Evolutionary conservation across 2,113 vertebrate genomes (phyloP).

Genomic region (Noctilio leporinus): DNA sequence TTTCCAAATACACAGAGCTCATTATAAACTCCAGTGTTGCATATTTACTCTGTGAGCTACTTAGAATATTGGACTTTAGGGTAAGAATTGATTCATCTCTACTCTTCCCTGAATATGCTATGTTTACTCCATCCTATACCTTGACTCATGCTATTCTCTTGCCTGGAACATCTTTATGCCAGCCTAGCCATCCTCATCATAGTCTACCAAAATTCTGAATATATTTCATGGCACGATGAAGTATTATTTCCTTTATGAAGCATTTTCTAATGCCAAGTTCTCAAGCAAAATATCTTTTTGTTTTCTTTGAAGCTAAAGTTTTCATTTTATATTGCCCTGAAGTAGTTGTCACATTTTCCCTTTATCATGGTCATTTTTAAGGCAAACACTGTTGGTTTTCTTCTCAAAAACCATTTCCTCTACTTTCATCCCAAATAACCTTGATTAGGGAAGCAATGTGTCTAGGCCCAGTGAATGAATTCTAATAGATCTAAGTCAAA

Average conservation of each 20-base stretch:
- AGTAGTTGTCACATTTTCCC: background rate
- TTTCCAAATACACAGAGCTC: slow-evolving; percentile 14
- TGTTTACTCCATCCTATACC: background rate
- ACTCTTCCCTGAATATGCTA: background rate
- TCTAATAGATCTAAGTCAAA: background rate
- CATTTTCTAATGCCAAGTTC: background rate
- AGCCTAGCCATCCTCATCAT: background rate
- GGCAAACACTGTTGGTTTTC: background rate
- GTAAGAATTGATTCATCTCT: background rate
- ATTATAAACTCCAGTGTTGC: background rate
- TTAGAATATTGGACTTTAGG: background rate
- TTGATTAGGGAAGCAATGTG: background rate
- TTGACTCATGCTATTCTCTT: background rate
- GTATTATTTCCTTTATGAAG: background rate
- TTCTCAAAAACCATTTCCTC: background rate
- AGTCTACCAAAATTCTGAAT: slow-evolving; percentile 1
- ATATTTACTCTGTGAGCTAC: background rate
- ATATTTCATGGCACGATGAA: background rate
- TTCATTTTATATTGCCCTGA: background rate
- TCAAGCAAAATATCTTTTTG: background rate
- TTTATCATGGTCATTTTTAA: background rate
- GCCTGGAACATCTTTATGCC: background rate
- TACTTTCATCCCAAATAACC: background rate
- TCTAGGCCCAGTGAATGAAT: background rate
- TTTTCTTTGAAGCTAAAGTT: slow-evolving; percentile 5